Base-by-base conservation (phyloP, 2,113 vertebrate species). In the Cardinalis cardinalis region DNA sequence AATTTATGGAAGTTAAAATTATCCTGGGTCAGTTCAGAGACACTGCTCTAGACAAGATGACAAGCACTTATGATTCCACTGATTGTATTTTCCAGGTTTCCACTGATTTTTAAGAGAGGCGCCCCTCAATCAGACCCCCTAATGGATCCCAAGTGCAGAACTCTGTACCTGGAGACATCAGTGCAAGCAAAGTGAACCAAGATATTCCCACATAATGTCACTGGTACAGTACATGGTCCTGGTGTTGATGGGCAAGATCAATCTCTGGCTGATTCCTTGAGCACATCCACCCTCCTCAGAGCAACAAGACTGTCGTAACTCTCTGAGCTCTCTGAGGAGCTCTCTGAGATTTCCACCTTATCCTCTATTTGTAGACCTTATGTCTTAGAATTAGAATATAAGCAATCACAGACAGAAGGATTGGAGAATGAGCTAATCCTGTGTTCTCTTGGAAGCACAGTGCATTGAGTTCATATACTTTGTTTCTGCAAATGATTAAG, bases 291-390 rank as follows among this genome's bases (percentile, higher is more conserved):
- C 6, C 24, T 81, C 34, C 21, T 26, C 23, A 60, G n/a, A 81
- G 31, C 3, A 8, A 18, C 32, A 83, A 5, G 5, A 5, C 28
- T 43, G 8, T 5, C 36, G 6, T 4, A 71, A 48, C 21, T 36
- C 16, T 70, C 55, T 34, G 31, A 60, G 19, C 4, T 59, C 64
- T 51, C 34, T 41, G 19, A 59, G 43, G 10, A 40, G 11, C 18
- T 25, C 15, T 69, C n/a, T 44, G 34, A 61, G 20, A 46, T 53
- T 49, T 32, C 21, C 10, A 73, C 7, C 6, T 63, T 46, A 25
- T 14, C 8, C 9, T 52, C 12, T 38, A 0, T 15, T 3, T 7
- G 51, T 4, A 53, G 49, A 41, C 5, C 1, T 21, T 43, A 3
- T 18, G 7, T 41, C 38, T 79, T 29, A 32, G 28, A 34, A 71